phyloP scores from a whole-genome alignment of 2,113 vertebrate species.

The Oryzias javanicus region DNA sequence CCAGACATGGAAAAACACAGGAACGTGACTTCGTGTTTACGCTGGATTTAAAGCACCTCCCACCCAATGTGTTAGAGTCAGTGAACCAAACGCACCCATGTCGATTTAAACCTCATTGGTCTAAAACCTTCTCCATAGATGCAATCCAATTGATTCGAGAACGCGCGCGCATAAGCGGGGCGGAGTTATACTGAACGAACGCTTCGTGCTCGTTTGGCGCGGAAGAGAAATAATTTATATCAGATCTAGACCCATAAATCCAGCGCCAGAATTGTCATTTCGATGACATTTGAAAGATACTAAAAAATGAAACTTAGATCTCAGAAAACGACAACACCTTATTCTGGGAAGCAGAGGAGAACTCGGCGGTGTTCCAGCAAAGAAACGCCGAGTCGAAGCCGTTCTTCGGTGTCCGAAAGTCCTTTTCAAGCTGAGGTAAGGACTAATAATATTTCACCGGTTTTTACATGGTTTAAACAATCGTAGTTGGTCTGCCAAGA shows the following conservation, averaged over 20 bases:
- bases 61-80: not conserved
- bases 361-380: slow-evolving; percentile 6
- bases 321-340: slow-evolving; percentile 14
- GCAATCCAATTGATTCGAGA: slow-evolving; percentile 23
- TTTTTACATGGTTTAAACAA: accelerated
- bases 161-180: slow-evolving; percentile 7
- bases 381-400: slow-evolving; percentile 27
- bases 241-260: not conserved
- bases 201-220: not conserved
- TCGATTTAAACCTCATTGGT: slow-evolving; percentile 55
- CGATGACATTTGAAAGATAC: not conserved
- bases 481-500: not conserved
- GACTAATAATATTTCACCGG: too few relatives aligned
- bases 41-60: slow-evolving; percentile 54
- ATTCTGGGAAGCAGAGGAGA: slow-evolving; percentile 29
- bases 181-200: slow-evolving; percentile 5
- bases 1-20: not conserved
- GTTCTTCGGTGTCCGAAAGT: slow-evolving; percentile 12
- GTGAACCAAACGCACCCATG: slow-evolving; percentile 47
- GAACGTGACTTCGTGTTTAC: slow-evolving; percentile 56
- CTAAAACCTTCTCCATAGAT: too few relatives aligned
- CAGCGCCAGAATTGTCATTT: not conserved
- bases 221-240: not conserved
- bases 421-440: slow-evolving; percentile 37
- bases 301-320: slow-evolving; percentile 66